Percentiles rank a stretch among this genome's conserved stretches.
phyloP scores from a whole-genome alignment of 2,113 vertebrate genomes.

The Peromyscus leucopus region DNA sequence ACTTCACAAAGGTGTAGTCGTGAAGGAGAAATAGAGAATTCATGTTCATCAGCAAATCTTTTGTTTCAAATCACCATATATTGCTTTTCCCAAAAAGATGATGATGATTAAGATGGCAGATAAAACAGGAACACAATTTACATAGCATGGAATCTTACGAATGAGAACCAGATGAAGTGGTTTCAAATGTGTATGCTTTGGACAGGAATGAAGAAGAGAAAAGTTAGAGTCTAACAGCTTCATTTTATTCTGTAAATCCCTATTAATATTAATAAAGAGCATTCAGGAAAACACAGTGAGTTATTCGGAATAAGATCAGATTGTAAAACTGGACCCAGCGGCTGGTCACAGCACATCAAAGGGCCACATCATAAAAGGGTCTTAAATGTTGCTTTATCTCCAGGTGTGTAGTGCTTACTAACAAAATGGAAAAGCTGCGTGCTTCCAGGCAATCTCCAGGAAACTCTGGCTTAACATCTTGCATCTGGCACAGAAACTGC shows the following conservation, averaged over 20 bases:
- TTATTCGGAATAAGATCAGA: not conserved
- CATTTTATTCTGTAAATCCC: constrained; percentile 21
- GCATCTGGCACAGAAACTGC: not conserved
- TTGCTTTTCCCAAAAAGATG: constrained; percentile 43
- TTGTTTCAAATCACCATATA: constrained; percentile 50
- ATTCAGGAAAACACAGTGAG: constrained; percentile 37
- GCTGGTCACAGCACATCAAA: not conserved
- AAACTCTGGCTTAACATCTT: constrained; percentile 18
- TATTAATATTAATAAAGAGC: constrained; percentile 21
- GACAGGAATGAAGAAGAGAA: constrained; percentile 15
- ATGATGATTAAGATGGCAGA: not conserved
- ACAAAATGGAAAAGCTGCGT: not conserved
- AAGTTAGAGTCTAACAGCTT: constrained; percentile 3
- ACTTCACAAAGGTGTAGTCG: constrained; percentile 8
- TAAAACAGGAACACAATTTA: constrained; percentile 38
- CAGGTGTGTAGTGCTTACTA: not conserved
- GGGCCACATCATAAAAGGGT: not conserved
- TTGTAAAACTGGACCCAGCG: not conserved
- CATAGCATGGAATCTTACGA: constrained; percentile 1
- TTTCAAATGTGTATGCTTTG: constrained; percentile 40
- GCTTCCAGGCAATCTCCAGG: not conserved
- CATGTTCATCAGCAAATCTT: constrained; percentile 59
- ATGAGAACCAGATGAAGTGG: not conserved
- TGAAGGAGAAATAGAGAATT: constrained; percentile 57
- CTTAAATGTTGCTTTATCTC: not conserved